Percentiles rank a stretch among this genome's conserved stretches.
Conservation (phyloP, 2,888 invertebrate genomes). For the Nectonema munidae region DNA sequence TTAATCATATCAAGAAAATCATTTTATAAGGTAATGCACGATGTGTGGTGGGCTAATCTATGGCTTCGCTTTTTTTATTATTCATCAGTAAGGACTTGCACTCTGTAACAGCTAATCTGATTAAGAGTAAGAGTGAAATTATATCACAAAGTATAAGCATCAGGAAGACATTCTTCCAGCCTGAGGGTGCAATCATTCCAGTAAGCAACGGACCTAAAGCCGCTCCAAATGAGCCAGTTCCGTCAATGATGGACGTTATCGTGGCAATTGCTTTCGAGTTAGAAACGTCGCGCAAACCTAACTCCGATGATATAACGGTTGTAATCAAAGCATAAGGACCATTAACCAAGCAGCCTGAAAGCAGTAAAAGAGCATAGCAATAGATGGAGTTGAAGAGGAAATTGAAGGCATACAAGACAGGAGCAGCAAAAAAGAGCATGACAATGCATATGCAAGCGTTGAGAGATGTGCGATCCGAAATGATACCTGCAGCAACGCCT, state of each 20-base stretch:
- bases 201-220: slow-evolving; percentile 64
- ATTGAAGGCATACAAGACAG: neutral
- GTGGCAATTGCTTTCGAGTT: slow-evolving; percentile 64
- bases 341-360: slow-evolving; percentile 44
- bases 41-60: no score
- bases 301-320: slow-evolving; percentile 68
- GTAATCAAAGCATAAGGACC: slow-evolving; percentile 84
- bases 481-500: slow-evolving; percentile 48
- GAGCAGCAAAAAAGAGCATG: slow-evolving; percentile 14
- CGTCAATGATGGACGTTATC: slow-evolving; percentile 86
- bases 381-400: neutral
- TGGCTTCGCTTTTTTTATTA: no score
- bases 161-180: slow-evolving; percentile 56
- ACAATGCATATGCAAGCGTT: neutral
- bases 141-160: slow-evolving; percentile 53
- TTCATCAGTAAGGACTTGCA: no score
- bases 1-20: no score
- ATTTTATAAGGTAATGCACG: no score
- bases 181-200: slow-evolving; percentile 39
- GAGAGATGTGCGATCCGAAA: slow-evolving; percentile 28
- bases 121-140: slow-evolving; percentile 33
- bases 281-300: slow-evolving; percentile 52
- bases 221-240: slow-evolving; percentile 66
- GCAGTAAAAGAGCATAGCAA: neutral
- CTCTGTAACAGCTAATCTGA: no score